Evolutionary conservation across 2,113 vertebrate species (phyloP).

Genomic region (Hippolais icterina): DNA sequence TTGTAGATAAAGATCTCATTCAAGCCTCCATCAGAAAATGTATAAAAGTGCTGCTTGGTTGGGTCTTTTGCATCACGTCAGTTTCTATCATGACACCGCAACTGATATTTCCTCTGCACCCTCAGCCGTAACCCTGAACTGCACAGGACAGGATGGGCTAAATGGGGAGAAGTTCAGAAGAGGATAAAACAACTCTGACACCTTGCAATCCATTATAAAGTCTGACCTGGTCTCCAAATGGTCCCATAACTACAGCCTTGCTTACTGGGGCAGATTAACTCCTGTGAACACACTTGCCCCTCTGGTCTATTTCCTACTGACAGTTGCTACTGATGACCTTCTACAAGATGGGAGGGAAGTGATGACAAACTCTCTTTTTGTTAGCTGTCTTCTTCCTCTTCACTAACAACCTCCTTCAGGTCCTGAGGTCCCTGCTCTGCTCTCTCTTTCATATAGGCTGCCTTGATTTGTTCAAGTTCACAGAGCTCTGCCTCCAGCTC

Average conservation of each 20-base stretch:
- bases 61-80: not conserved
- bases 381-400: constrained; percentile 85
- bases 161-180: not conserved
- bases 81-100: not conserved
- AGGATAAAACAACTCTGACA: not conserved
- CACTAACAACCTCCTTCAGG: constrained; percentile 71
- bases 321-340: not conserved
- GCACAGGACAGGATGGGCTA: not conserved
- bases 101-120: not conserved
- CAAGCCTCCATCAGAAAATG: not conserved
- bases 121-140: not conserved
- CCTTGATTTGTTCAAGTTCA: constrained; percentile 83
- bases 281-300: not conserved
- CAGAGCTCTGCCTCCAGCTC: constrained; percentile 82
- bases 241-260: not conserved
- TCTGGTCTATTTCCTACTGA: not conserved
- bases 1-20: not conserved
- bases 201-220: not conserved
- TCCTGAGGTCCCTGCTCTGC: constrained; percentile 58
- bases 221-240: not conserved
- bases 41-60: not conserved
- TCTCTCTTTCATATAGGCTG: constrained; percentile 75
- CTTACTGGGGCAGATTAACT: not conserved
- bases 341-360: not conserved
- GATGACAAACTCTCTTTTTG: not conserved